Base-by-base conservation (phyloP, 2,113 vertebrate species). In the Archilochus colubris region DNA sequence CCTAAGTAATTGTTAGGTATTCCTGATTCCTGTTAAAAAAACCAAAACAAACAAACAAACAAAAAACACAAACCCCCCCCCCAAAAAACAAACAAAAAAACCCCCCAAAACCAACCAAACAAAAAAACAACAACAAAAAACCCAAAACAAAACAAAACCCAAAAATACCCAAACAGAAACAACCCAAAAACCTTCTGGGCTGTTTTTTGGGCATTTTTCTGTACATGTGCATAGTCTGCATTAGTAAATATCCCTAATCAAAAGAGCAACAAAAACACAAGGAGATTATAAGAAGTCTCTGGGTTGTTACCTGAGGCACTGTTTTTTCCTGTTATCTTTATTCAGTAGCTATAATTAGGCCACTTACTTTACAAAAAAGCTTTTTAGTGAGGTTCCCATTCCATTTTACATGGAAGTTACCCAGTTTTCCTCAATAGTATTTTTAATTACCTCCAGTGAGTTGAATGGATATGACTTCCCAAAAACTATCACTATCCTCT, bases 301-400 rank as follows among this genome's bases (percentile, higher is more conserved):
- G 48, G 28, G n/a, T 66, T 80, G 55, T 88, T 66, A 62, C 67
- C 24, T 46, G 55, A 57, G 44, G 8, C 22, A n/a, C 59, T 81
- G 21, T 2, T 55, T 62, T 84, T 93, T 36, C 12, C 36, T 62
- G 2, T 76, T 74, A 23, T 53, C 46, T 79, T 57, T 53, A 63
- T 74, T 93, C 51, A 80, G 1, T 77, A 24, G 19, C 46, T 73
- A 18, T 77, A 76, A 93, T 85, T 74, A 85, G 51, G 61, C 43
- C 55, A 20, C 1, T 17, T 92, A 50, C 66, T 88, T 82, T 91
- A 76, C 43, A 76, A 30, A 50, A 80, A 80, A 69, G 27, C 30
- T 79, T 87, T 91, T 87, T 55, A 69, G 73, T 80, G 48, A 85
- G 27, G 10, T 82, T 92, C 67, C 59, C 23, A 24, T 73, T 91